Percentiles rank a stretch among this genome's conserved stretches.
Evolutionary conservation across 2,888 invertebrate genomes (phyloP).

Genomic region (Schrankia costaestrigalis): DNA sequence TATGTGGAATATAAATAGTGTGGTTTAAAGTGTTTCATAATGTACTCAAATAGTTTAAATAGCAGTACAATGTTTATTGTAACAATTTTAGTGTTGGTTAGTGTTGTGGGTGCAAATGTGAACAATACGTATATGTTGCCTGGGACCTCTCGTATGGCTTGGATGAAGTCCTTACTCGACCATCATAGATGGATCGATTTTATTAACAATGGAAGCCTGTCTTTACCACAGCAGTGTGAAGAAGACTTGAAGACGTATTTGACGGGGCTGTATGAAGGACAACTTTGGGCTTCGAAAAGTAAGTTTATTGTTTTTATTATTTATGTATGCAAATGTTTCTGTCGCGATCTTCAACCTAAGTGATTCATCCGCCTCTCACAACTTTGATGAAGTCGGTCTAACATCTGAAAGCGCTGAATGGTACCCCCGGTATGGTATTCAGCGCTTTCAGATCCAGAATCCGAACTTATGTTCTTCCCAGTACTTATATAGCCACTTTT

Average conservation of each 20-base stretch:
- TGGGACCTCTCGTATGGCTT: slow-evolving; percentile 78
- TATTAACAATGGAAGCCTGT: slow-evolving; percentile 69
- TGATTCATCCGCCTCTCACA: too few relatives aligned
- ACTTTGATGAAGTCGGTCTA: too few relatives aligned
- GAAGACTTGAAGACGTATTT: slow-evolving; percentile 78
- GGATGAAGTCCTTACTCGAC: slow-evolving; percentile 84
- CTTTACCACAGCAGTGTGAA: slow-evolving; percentile 68
- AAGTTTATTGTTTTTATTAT: slow-evolving; percentile 64
- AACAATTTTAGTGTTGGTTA: slow-evolving; percentile 61
- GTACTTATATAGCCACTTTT: too few relatives aligned
- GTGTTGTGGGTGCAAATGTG: slow-evolving; percentile 64
- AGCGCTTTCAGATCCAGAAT: too few relatives aligned
- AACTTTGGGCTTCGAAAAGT: slow-evolving; percentile 91
- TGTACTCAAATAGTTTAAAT: slow-evolving; percentile 28
- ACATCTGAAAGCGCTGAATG: too few relatives aligned
- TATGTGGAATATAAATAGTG: slow-evolving; percentile 12
- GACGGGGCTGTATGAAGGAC: slow-evolving; percentile 82
- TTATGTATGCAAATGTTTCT: neutral
- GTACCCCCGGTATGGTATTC: too few relatives aligned
- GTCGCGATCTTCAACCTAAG: too few relatives aligned
- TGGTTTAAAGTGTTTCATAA: slow-evolving; percentile 18
- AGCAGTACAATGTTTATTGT: slow-evolving; percentile 52
- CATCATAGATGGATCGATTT: slow-evolving; percentile 80
- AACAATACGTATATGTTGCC: slow-evolving; percentile 40
- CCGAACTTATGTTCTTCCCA: too few relatives aligned